Percentiles rank a stretch among this genome's conserved stretches.
Conservation (phyloP, 2,113 vertebrate genomes). For the Etia nguti region DNA sequence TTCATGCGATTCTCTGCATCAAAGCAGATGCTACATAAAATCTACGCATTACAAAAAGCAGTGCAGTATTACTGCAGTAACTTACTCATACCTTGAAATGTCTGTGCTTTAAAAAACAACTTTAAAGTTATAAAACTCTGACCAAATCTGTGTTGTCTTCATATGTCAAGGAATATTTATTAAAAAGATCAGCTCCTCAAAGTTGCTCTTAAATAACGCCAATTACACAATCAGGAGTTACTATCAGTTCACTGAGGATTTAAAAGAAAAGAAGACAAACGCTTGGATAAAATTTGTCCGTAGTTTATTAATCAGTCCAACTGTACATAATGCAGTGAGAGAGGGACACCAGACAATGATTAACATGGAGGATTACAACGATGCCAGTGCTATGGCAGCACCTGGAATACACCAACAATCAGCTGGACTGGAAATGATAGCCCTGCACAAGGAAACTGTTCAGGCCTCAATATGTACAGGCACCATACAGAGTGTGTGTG, state of each 20-base stretch:
- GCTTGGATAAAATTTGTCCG: conserved; percentile 61
- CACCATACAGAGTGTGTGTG: conserved; percentile 46
- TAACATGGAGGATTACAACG: conserved; percentile 58
- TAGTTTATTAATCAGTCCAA: conserved; percentile 70
- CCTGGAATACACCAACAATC: conserved; percentile 65
- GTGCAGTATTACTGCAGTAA: background rate
- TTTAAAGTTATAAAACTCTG: background rate
- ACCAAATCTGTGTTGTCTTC: background rate
- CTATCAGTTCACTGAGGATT: background rate
- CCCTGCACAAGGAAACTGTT: conserved; percentile 51
- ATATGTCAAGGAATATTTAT: background rate
- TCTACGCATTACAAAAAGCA: background rate
- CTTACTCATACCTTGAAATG: background rate
- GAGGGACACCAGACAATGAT: conserved; percentile 61
- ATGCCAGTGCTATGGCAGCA: conserved; percentile 66
- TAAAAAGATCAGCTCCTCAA: background rate
- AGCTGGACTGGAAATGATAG: conserved; percentile 58
- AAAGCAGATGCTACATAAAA: background rate
- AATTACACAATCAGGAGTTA: background rate
- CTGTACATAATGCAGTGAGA: conserved; percentile 75
- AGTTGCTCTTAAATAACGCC: background rate
- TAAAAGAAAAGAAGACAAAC: conserved; percentile 3
- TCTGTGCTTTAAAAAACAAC: background rate
- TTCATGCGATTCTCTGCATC: background rate
- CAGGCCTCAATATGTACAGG: conserved; percentile 58